Base-by-base conservation (phyloP, 2,797 vertebrate genomes). In the Mormyrus hasselquistii region DNA sequence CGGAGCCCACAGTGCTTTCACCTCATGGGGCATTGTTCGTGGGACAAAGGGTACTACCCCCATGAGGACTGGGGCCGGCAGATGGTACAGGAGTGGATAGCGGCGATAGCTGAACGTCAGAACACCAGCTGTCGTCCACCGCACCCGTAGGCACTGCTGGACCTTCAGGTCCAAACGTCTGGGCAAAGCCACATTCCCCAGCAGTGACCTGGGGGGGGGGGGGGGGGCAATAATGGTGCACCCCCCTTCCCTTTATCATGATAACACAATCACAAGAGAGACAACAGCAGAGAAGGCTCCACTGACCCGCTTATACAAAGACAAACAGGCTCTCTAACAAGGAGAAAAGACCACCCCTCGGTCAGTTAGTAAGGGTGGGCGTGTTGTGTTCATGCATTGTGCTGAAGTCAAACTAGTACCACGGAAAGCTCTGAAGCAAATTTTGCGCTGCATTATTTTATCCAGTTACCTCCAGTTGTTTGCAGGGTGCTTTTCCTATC, bases 11-110 rank as follows among this genome's bases (percentile, higher is more conserved):
- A 92, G 91, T 89, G 91, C 92, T 94, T 94, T 94, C 93, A 92
- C 87, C 91, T 91, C 87, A 65, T 91, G 44, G 92, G 90, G 92
- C 92, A 96, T 95, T 96, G 95, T 96, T 94, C 92, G 88, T 79
- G 87, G 88, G 76, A 91, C 92, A 94, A 92, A 91, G 90, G 90
- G 90, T 92, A 91, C 92, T 92, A 93, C 91, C 92, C 50, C 69
- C 93, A 94, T 92, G 91, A 94, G 91, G 91, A 91, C 44, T 41
- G 62, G 84, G 91, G 25, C 86, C 90, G 92, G 93, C 95, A 95
- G 94, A 95, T 95, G 93, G 94, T 92, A 88, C 59, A 89, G 89
- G 89, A 87, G 90, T 91, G 91, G 91, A 89, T 93, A 1, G 92
- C 34, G 8, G 79, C 19, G 52, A 25, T 34, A 91, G 93, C 93